Evolutionary conservation across 2,797 vertebrate genomes (phyloP), one percentile per base, ranked within the genome.

Genomic region (Eospalax fontanierii): DNA sequence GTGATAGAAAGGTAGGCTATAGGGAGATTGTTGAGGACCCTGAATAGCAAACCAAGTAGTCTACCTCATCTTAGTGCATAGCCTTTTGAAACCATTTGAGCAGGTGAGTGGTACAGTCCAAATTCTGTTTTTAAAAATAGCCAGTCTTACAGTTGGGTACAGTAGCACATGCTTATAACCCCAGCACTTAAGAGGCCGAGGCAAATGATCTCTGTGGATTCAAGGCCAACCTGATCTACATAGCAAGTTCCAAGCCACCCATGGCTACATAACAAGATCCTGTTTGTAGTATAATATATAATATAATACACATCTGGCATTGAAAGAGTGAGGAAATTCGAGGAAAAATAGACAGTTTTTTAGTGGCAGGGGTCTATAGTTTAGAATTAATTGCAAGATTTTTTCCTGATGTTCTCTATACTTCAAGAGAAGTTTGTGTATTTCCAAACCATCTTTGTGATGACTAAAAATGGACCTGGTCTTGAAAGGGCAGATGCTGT

Each of bases 41-140:
- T 93, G 46, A 95, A 35, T 50, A 90, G 40, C 63, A 93, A 65
- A 43, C 14, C 11, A 71, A n/a, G 8, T 26, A 81, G 28, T 68
- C 61, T 74, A 6, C 61, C 26, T 71, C 19, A 16, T 3, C 78
- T 28, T 14, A n/a, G 0, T 4, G 18, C 38, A 83, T 40, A 87
- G 19, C 59, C 76, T 26, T 91, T 19, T 89, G 76, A 87, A 91
- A 30, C 11, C 83, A 94, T 97, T 73, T 92, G 46, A 96, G 28
- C 15, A 54, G 26, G 54, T 86, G n/a, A 86, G 9, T 80, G 57
- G 35, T 59, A 79, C 15, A 83, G 4, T 83, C 50, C 70, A 75
- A 78, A 70, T 18, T 78, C 68, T 71, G 8, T 59, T 88, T 96
- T 94, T 88, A 89, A 91, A 96, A 96, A 82, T 30, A 86, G 28